These are phyloP conservation scores for Drosophila tripunctata DNA, from an alignment of 2,888 invertebrate species.

Conservation along the genomic window DNA sequence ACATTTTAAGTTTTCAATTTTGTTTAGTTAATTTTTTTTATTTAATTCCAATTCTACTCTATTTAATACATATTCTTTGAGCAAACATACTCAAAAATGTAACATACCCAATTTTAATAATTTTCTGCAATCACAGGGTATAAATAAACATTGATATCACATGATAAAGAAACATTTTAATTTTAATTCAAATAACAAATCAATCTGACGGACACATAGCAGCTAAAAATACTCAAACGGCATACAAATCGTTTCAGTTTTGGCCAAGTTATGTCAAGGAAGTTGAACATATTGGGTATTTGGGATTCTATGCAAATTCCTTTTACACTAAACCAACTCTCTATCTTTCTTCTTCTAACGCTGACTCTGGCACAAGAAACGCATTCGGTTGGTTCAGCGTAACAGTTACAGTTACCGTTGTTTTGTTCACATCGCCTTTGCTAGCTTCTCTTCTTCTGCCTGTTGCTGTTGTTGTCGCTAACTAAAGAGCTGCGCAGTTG, in stretches of 20 bases:
- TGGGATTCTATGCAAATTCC: not conserved
- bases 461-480: constrained; percentile 10
- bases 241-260: constrained; percentile 2
- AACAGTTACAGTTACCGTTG: constrained; percentile 6
- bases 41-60: too few species aligned
- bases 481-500: constrained; percentile 63
- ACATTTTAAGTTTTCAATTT: too few species aligned
- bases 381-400: constrained; percentile 7
- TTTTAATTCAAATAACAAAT: constrained; percentile 1
- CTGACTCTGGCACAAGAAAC: too few species aligned
- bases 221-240: not conserved
- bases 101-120: not conserved
- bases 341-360: not conserved
- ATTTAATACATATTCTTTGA: too few species aligned
- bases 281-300: not conserved
- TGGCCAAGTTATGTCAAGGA: not conserved
- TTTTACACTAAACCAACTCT: too few species aligned
- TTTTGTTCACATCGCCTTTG: constrained; percentile 7
- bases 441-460: constrained; percentile 4
- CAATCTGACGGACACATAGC: not conserved
- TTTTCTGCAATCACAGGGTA: not conserved
- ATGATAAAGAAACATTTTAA: not conserved
- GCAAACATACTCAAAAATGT: too few species aligned
- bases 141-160: constrained; percentile 2
- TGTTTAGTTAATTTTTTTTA: too few species aligned